Conservation (phyloP, 2,888 invertebrate species). For the Clitarchus hookeri region DNA sequence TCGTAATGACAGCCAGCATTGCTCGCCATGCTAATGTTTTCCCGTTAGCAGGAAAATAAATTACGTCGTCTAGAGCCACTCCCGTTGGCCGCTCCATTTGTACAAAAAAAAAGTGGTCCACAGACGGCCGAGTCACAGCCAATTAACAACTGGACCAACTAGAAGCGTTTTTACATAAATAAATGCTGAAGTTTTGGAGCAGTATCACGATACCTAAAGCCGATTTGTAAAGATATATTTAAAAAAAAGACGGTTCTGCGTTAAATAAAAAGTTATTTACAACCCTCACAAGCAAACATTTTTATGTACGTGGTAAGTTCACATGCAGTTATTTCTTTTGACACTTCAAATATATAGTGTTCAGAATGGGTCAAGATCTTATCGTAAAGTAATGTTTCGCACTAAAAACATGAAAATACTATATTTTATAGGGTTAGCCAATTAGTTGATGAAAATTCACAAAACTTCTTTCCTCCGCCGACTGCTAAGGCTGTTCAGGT, state of each 20-base stretch:
- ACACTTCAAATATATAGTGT: neutral
- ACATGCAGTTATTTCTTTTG: neutral
- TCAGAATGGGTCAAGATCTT: neutral
- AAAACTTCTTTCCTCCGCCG: no score
- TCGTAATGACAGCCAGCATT: neutral
- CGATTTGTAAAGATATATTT: neutral
- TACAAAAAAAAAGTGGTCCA: neutral
- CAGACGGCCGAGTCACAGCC: neutral
- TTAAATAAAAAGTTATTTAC: neutral
- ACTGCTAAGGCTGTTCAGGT: no score
- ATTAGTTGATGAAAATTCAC: no score
- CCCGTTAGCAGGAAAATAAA: neutral
- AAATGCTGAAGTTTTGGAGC: neutral
- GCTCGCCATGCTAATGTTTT: neutral
- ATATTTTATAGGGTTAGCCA: no score
- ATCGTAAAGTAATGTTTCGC: neutral
- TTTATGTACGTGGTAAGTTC: neutral
- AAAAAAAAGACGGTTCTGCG: neutral
- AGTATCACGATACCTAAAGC: neutral
- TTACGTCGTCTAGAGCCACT: neutral
- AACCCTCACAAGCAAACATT: no score
- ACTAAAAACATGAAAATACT: no score
- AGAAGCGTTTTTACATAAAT: neutral
- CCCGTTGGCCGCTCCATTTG: neutral
- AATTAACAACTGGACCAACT: neutral